These are phyloP conservation scores for Hemitrygon akajei DNA, from an alignment of 2,797 vertebrate species.

Conservation along the genomic window DNA sequence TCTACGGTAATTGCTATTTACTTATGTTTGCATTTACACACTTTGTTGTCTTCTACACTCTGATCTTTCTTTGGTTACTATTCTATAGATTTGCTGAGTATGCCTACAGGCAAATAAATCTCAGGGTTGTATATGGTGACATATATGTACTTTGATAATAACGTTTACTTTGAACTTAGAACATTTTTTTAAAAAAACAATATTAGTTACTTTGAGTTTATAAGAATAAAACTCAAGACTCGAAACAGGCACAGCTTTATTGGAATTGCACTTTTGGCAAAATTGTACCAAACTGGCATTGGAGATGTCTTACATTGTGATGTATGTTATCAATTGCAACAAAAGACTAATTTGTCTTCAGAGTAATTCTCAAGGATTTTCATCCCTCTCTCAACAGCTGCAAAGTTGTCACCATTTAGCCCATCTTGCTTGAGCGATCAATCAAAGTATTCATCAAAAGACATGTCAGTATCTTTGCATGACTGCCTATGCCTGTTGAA, in stretches of 20 bases:
- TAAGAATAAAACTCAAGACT: not conserved
- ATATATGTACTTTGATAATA: too few relatives aligned
- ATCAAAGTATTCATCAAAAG: not conserved
- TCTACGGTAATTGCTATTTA: too few relatives aligned
- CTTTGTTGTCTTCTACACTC: too few relatives aligned
- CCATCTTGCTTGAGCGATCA: not conserved
- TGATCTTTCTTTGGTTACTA: too few relatives aligned
- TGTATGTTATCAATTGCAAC: not conserved
- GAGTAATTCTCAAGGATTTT: not conserved
- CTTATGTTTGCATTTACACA: too few relatives aligned
- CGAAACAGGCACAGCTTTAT: not conserved
- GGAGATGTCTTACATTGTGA: not conserved
- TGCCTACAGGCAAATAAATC: too few relatives aligned
- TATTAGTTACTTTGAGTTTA: too few relatives aligned
- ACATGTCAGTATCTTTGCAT: not conserved
- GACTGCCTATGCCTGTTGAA: not conserved
- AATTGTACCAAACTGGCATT: not conserved
- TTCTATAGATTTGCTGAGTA: too few relatives aligned
- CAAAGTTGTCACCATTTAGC: not conserved
- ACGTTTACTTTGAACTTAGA: too few relatives aligned
- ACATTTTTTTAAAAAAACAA: not conserved
- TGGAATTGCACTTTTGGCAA: not conserved
- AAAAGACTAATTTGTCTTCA: not conserved
- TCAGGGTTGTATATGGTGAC: too few relatives aligned
- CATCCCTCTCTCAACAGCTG: not conserved